Base-by-base conservation (phyloP, 2,113 vertebrate genomes). In the Tachuris rubrigastra region DNA sequence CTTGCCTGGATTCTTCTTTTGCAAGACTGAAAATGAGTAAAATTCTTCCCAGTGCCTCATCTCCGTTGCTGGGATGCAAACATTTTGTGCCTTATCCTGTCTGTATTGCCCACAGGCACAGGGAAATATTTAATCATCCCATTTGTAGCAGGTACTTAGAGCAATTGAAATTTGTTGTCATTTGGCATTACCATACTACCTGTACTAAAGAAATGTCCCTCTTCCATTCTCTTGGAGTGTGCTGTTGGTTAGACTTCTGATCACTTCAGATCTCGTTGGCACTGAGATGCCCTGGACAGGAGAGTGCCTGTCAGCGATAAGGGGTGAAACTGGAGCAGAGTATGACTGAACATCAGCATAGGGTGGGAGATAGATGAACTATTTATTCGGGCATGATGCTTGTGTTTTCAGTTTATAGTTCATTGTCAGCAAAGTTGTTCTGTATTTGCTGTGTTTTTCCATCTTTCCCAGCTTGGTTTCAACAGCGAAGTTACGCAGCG, bases 241-340 rank as follows among this genome's bases (percentile, higher is more conserved):
- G 17, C 44, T 46, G 19, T 31, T 50, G 8, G 1, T 55, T 39
- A 24, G 39, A 60, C 7, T 68, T 41, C 9, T 17, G 5, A 21
- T 59, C 6, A 0, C 33, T 69, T 33, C 69, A 2, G 11, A 1
- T 37, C 59, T 49, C 19, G 37, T 31, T 18, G 7, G 23, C 3
- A 3, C 8, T 63, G 42, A 8, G 58, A 6, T 55, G 25, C 39
- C 31, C 16, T 8, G 2, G 15, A 21, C 14, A 5, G 66, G 74
- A 16, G 14, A 63, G 35, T 22, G 50, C 65, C 39, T 0, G 0
- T 30, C 35, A 55, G 23, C 14, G 63, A 2, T 1, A 25, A 58
- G n/a, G 42, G 42, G 5, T 1, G 6, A 50, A 76, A 42, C 30
- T 47, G 56, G 77, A 53, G 56, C 50, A 74, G 39, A 46, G 39